Evolutionary conservation across 2,888 invertebrate species (phyloP), one percentile per base, ranked within the genome.

Genomic region (Cerastis rubricosa): DNA sequence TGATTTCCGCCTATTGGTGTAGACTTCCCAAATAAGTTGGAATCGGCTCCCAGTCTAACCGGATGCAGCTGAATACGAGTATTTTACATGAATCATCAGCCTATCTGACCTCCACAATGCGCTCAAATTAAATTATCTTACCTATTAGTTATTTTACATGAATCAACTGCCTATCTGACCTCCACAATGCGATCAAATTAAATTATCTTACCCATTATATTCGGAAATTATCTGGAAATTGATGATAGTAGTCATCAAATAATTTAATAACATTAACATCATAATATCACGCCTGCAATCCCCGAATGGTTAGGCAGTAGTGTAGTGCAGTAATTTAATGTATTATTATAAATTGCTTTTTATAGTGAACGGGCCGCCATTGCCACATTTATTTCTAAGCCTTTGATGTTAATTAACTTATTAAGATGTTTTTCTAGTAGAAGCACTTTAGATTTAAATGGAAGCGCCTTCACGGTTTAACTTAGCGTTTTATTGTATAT

Each of bases 361-460:
- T 75, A 45, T 73, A 78, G 77, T 86, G 78, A 80, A 85, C 74
- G 47, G 61, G 71, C 64, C 67, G 35, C 57, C 63, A 77, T 68
- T 74, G 67, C 73, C 74, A 84, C 74, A 59, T 76, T 87, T 73
- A 67, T 84, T 81, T 87, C 51, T 76, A 82, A 80, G 76, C 75
- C 78, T 79, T 82, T 69, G 85, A 81, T 85, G 86, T 85, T 86
- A 66, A 80, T 84, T 87, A 87, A 87, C 78, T 87, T 87, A 87
- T 87, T 86, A 81, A 86, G 85, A 80, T 78, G 76, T 78, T 73
- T 72, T 82, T 83, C 80, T 78, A 19, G 83, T 87, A 86, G 85
- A 54, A 80, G 83, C 86, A 87, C 87, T 59, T 84, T 87, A 86
- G 87, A 70, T 76, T 25, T 85, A 80, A 83, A 71, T 49, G 69